These are phyloP conservation scores for Hozukius guyotensis DNA, from an alignment of 2,797 vertebrate species.

Conservation along the genomic window DNA sequence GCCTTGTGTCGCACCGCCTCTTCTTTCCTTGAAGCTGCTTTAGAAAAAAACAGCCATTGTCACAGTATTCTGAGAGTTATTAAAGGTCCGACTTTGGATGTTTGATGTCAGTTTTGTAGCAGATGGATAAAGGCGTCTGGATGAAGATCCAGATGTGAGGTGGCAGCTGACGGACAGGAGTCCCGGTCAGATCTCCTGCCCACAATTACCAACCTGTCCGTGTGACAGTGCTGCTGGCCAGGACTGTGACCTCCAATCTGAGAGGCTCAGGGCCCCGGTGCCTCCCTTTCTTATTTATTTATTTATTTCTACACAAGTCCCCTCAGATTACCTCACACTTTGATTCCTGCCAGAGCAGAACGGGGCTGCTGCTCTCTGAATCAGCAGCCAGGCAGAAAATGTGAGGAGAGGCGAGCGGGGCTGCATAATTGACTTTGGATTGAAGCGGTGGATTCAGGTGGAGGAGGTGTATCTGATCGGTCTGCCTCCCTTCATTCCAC, in stretches of 20 bases:
- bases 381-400: conserved; percentile 66
- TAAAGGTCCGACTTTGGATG: conserved; percentile 18
- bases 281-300: not conserved
- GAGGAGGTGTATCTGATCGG: conserved; percentile 61
- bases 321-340: conserved; percentile 61
- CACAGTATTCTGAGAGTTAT: conserved; percentile 25
- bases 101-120: conserved; percentile 32
- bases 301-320: conserved; percentile 39
- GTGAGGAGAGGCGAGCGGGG: conserved; percentile 47
- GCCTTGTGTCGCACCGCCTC: conserved; percentile 10
- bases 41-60: conserved; percentile 18
- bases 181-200: conserved; percentile 23
- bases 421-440: conserved; percentile 64
- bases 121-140: conserved; percentile 4
- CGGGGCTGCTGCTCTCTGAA: conserved; percentile 29
- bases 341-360: conserved; percentile 49
- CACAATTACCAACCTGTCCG: conserved; percentile 70
- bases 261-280: conserved; percentile 3
- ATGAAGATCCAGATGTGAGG: conserved; percentile 42
- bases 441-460: conserved; percentile 38
- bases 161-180: conserved; percentile 64
- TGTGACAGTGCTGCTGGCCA: conserved; percentile 18
- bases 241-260: conserved; percentile 51
- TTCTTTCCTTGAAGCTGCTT: not conserved
- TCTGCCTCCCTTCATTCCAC: conserved; percentile 46